Base-by-base conservation (phyloP, 2,797 vertebrate genomes). In the Momotus momota region DNA sequence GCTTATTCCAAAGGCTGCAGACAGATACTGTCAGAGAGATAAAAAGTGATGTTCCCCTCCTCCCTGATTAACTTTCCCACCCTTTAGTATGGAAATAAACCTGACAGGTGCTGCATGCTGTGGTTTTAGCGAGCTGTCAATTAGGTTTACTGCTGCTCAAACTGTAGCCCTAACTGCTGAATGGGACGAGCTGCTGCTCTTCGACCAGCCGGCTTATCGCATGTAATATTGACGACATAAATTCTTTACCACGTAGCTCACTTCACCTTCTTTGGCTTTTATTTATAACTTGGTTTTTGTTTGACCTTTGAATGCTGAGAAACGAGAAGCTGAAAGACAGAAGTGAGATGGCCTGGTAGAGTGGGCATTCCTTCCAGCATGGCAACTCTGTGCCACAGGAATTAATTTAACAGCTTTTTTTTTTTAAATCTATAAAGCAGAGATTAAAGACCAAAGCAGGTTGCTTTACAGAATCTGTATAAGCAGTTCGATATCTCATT, bases 271-370 rank as follows among this genome's bases (percentile, higher is more conserved):
- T 77, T 70, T 65, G 58, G 79, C 15, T 86, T 85, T 66, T 57
- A 64, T 84, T 61, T 86, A 85, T 46, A 83, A 92, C 73, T 77
- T 70, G 84, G 16, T 14, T 85, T 94, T 91, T 93, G 69, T 83
- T 67, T 96, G 84, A 88, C 91, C 94, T 97, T 96, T 91, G 77
- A 85, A 55, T 21, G 35, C 38, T 33, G 88, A 86, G 81, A 90
- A 93, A 61, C 27, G 43, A 86, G 52, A 83, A 79, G 81, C 65
- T 91, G 29, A 81, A 83, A 80, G 72, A 62, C 1, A 6, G 58
- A 70, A 51, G 54, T 8, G 70, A 86, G 72, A 77, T 70, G 58
- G 71, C 6, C n/a, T 61, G 51, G 54, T 70, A 27, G 0, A 74
- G 60, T 2, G 21, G 77, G 51, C 55, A 38, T 65, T 82, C 67